phyloP scores from a whole-genome alignment of 1,140 invertebrate genomes.

The Trichomalopsis sarcophagae region DNA sequence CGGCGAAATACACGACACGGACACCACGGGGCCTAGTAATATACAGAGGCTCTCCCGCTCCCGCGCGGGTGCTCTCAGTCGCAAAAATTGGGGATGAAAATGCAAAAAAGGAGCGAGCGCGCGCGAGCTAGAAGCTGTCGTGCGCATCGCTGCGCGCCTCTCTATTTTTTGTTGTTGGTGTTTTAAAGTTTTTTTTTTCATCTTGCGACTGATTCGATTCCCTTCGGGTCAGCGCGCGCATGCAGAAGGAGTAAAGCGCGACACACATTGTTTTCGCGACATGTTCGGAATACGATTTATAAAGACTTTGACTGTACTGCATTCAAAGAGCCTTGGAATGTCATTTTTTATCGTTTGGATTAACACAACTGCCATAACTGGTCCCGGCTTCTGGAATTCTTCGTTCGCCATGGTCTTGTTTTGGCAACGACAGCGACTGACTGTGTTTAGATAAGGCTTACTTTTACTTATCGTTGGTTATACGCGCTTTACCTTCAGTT shows the following conservation, averaged over 20 bases:
- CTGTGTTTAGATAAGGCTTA: too few relatives aligned
- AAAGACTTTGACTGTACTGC: constrained; percentile 25
- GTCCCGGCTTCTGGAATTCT: not conserved
- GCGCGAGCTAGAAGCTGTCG: not conserved
- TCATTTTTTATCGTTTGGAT: too few relatives aligned
- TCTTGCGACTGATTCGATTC: constrained; percentile 29
- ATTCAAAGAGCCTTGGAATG: not conserved
- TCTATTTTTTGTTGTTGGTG: not conserved
- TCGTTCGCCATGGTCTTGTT: not conserved
- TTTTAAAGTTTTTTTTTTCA: constrained; percentile 15
- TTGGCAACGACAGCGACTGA: too few relatives aligned
- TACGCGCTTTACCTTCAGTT: too few relatives aligned
- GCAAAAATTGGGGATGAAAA: constrained; percentile 28
- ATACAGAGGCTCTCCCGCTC: not conserved
- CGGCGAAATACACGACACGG: not conserved
- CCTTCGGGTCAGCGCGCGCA: constrained; percentile 13
- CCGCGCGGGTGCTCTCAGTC: not conserved
- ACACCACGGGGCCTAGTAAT: not conserved
- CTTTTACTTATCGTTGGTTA: too few relatives aligned
- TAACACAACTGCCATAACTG: not conserved
- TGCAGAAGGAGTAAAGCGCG: not conserved
- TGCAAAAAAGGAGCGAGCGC: not conserved
- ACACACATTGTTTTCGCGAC: not conserved
- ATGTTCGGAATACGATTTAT: constrained; percentile 35
- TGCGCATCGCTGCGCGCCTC: not conserved